Conservation (phyloP, 2,797 vertebrate genomes). For the Poecilia wingei region DNA sequence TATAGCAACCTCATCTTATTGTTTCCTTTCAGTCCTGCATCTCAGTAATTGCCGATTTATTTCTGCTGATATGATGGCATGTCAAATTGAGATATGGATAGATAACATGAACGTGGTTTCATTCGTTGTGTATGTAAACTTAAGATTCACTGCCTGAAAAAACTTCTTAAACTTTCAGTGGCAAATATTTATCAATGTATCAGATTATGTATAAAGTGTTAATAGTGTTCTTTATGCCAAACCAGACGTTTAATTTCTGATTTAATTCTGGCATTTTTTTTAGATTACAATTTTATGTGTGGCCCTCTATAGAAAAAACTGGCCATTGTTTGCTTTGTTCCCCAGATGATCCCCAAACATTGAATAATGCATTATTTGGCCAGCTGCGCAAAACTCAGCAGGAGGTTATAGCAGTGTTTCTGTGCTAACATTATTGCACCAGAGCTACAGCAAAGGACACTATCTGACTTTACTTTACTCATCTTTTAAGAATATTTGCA, state of each 20-base stretch:
- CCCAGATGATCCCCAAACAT: conserved; percentile 47
- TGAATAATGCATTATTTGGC: conserved; percentile 46
- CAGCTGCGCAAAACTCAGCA: conserved; percentile 29
- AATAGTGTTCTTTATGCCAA: conserved; percentile 37
- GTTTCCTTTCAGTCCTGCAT: conserved; percentile 15
- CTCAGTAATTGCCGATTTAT: conserved; percentile 3
- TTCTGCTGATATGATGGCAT: conserved; percentile 7
- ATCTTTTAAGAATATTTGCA: not conserved
- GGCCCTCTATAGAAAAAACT: conserved; percentile 40
- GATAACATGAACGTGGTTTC: not conserved
- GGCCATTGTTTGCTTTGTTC: conserved; percentile 44
- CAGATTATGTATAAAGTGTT: conserved; percentile 20
- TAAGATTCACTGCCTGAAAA: not conserved
- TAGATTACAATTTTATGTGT: conserved; percentile 12
- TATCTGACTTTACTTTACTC: not conserved
- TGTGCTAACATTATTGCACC: conserved; percentile 3
- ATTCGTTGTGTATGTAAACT: not conserved
- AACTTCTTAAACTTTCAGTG: not conserved
- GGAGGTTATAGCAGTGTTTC: conserved; percentile 17
- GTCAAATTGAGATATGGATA: not conserved
- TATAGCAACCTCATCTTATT: not conserved
- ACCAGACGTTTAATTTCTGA: conserved; percentile 12
- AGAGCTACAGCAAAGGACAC: not conserved
- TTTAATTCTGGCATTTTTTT: not conserved
- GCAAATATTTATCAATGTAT: conserved; percentile 33